Percentiles rank a stretch among this genome's conserved stretches.
phyloP scores from a whole-genome alignment of 2,113 vertebrate species.

The Mastomys coucha region DNA sequence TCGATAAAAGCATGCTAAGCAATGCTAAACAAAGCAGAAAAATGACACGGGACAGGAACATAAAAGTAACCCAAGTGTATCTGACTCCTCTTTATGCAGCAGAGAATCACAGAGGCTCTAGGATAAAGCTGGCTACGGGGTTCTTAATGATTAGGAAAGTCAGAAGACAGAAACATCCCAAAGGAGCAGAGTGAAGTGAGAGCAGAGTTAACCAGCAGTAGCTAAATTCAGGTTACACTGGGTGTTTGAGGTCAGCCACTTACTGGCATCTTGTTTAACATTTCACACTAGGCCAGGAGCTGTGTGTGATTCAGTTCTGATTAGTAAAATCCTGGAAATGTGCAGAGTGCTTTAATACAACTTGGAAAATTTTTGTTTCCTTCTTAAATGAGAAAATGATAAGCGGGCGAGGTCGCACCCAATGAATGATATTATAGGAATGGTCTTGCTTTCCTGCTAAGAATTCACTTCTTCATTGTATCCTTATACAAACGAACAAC shows the following conservation, averaged over 20 bases:
- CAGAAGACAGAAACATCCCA: neutral
- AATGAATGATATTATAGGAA: neutral
- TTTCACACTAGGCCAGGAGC: neutral
- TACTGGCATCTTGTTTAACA: neutral
- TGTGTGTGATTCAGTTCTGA: neutral
- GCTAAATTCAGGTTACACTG: neutral
- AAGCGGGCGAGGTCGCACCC: neutral
- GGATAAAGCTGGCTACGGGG: neutral
- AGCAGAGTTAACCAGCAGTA: neutral
- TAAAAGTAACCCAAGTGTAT: neutral
- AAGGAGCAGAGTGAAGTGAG: neutral
- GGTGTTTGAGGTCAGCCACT: neutral
- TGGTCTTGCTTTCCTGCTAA: neutral
- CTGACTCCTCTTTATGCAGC: neutral
- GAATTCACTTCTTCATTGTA: neutral
- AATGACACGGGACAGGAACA: neutral
- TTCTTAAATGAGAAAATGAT: neutral
- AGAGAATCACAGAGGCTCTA: neutral
- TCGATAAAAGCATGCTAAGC: neutral
- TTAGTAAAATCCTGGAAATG: neutral
- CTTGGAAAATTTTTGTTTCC: neutral
- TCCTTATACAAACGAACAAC: conserved; percentile 1
- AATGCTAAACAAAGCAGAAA: neutral
- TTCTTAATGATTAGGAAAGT: neutral
- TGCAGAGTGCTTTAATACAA: neutral